Evolutionary conservation across 2,888 invertebrate genomes (phyloP).

Genomic region (Abrostola triplasia): DNA sequence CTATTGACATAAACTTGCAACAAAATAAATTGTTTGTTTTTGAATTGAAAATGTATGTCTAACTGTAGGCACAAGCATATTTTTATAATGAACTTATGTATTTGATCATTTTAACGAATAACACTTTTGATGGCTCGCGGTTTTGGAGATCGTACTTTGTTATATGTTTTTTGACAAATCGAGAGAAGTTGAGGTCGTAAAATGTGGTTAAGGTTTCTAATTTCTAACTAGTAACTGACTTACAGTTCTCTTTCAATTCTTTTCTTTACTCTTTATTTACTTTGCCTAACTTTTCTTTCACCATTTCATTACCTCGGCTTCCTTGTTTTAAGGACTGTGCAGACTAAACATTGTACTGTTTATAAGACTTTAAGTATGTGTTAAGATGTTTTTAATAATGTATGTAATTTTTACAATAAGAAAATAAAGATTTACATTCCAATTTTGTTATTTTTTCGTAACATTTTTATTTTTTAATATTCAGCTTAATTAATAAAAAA

Average conservation of each 20-base stretch:
- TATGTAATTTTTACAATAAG: constrained; percentile 74
- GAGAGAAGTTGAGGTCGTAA: constrained; percentile 82
- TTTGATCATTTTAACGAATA: constrained; percentile 41
- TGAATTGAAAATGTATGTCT: constrained; percentile 32
- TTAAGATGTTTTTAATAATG: constrained; percentile 68
- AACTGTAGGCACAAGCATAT: constrained; percentile 12
- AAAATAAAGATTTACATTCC: constrained; percentile 69
- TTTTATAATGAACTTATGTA: constrained; percentile 48
- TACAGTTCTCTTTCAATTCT: constrained; percentile 35
- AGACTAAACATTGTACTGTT: constrained; percentile 65
- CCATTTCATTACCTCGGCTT: constrained; percentile 84
- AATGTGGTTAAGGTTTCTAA: constrained; percentile 65
- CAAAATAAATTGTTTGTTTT: constrained; percentile 37
- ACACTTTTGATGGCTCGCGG: constrained; percentile 40
- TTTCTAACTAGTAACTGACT: constrained; percentile 33
- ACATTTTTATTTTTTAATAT: neutral
- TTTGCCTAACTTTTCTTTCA: constrained; percentile 32
- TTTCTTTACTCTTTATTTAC: constrained; percentile 38
- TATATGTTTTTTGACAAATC: constrained; percentile 71
- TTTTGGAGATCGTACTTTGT: constrained; percentile 62
- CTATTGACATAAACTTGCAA: constrained; percentile 38
- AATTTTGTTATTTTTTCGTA: neutral
- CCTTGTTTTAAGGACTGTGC: constrained; percentile 74
- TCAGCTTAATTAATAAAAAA: neutral
- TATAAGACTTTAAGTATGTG: constrained; percentile 71